Base-by-base conservation (phyloP, 2,797 vertebrate species). In the Coreius guichenoti region DNA sequence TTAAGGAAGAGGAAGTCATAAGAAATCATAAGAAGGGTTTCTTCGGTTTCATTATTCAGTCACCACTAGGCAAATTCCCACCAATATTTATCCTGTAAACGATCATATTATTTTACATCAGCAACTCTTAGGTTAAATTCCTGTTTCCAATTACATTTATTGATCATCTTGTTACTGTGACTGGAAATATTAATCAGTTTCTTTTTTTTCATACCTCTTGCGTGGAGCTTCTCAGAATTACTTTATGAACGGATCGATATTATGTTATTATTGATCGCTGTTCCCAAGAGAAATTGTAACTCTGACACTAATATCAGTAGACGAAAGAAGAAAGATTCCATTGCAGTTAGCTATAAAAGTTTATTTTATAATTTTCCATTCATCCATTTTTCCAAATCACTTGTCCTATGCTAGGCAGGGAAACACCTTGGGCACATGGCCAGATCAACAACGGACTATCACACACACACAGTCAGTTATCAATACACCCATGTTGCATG, bases 261-360 rank as follows among this genome's bases (percentile, higher is more conserved):
- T 45, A 45, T 79, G 14, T 89, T 85, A 88, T 90, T 88, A 92
- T 91, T 36, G 87, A 92, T 90, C 14, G 33, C 82, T 36, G 69
- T 31, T 23, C 77, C 84, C 36, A 73, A 67, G 70, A 82, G 72
- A 91, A 90, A 84, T 81, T 56, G 1, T 31, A 87, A 75, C 80
- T 58, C 84, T 82, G 33, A 80, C 49, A 51, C 26, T 26, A 58
- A 63, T 56, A 84, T 61, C 26, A 87, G 75, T 68, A 49, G 43
- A 33, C n/a, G 31, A 56, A 81, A 49, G 43, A 43, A 29, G 31
- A 56, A 81, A 45, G 23, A 56, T 33, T 19, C 2, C 29, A 54
- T 54, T 54, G 47, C 31, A 21, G 29, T 54, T 39, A 39, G 21
- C 31, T 58, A 13, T 77, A 56, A 39, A 54, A 58, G 31, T 58